These are phyloP conservation scores for Acanthurus lineatus DNA, from an alignment of 2,797 vertebrate species.

Conservation along the genomic window DNA sequence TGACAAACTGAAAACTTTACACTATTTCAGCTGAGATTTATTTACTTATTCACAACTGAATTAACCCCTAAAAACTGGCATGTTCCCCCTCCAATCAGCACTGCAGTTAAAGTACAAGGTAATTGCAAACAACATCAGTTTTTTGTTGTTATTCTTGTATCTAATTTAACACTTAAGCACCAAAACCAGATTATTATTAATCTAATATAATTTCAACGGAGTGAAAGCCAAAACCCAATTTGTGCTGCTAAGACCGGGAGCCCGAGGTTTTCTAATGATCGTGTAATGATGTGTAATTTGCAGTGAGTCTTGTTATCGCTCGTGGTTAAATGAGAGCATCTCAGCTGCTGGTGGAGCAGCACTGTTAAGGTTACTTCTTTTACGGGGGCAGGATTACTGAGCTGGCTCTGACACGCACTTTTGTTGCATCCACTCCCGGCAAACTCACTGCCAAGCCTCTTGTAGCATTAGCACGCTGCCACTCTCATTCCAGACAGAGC, in stretches of 20 bases:
- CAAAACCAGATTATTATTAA: constrained; percentile 70
- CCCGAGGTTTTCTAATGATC: constrained; percentile 66
- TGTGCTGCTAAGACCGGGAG: constrained; percentile 50
- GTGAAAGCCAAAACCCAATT: constrained; percentile 57
- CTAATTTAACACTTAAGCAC: constrained; percentile 56
- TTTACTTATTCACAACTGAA: constrained; percentile 20
- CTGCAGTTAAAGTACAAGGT: constrained; percentile 8
- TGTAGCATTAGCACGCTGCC: constrained; percentile 48
- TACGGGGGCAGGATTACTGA: constrained; percentile 52
- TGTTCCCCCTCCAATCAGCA: background rate
- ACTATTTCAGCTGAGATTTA: background rate
- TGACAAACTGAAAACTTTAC: constrained; percentile 10
- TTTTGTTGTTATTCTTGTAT: constrained; percentile 27
- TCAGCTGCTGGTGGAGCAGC: constrained; percentile 33
- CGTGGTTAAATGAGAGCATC: constrained; percentile 50
- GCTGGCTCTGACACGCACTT: constrained; percentile 42
- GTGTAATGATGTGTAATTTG: constrained; percentile 72
- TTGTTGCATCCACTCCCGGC: constrained; percentile 41
- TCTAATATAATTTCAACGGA: constrained; percentile 51
- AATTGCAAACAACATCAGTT: constrained; percentile 27
- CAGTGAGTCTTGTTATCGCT: constrained; percentile 66
- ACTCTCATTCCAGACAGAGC: constrained; percentile 50
- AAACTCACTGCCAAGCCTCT: constrained; percentile 57
- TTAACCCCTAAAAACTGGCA: constrained; percentile 2
- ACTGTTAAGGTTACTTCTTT: constrained; percentile 47